Percentiles rank a stretch among this genome's conserved stretches.
Evolutionary conservation across 2,888 invertebrate genomes (phyloP).

Genomic region (Cryptophagus acutangulus): DNA sequence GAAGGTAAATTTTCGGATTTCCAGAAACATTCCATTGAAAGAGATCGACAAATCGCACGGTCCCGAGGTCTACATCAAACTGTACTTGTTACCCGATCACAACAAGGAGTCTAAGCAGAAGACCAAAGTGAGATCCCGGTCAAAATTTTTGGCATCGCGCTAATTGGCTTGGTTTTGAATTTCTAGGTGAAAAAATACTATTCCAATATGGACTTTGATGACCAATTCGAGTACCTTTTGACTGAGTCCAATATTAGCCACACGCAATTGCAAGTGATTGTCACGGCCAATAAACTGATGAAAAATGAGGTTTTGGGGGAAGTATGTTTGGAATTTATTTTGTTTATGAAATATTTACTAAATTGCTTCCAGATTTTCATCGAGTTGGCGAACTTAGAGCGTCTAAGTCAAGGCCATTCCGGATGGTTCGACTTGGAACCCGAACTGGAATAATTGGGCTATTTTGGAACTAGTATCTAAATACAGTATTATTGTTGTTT

Average conservation of each 20-base stretch:
- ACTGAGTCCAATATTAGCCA: conserved; percentile 58
- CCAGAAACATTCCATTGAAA: conserved; percentile 72
- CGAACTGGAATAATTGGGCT: too few species aligned
- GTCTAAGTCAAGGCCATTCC: too few species aligned
- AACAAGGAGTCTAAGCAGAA: conserved; percentile 81
- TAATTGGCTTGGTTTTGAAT: too few species aligned
- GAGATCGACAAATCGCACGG: conserved; percentile 78
- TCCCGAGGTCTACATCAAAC: conserved; percentile 86
- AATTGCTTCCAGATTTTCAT: too few species aligned
- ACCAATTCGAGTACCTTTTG: conserved; percentile 83
- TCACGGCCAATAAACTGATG: conserved; percentile 79
- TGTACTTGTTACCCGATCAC: conserved; percentile 78
- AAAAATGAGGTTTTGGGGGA: conserved; percentile 78
- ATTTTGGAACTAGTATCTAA: too few species aligned
- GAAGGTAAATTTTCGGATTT: conserved; percentile 24
- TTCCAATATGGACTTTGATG: conserved; percentile 84
- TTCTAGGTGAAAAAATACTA: conserved; percentile 70
- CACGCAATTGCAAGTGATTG: conserved; percentile 76
- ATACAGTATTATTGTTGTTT: too few species aligned
- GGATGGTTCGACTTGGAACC: too few species aligned
- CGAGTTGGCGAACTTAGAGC: too few species aligned
- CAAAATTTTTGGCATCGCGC: too few species aligned
- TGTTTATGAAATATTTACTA: too few species aligned
- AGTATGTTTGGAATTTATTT: too few species aligned
- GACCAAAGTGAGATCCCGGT: conserved; percentile 62